Evolutionary conservation across 2,888 invertebrate genomes (phyloP), one percentile per base, ranked within the genome.

Genomic region (Lasioglossum villosulum): DNA sequence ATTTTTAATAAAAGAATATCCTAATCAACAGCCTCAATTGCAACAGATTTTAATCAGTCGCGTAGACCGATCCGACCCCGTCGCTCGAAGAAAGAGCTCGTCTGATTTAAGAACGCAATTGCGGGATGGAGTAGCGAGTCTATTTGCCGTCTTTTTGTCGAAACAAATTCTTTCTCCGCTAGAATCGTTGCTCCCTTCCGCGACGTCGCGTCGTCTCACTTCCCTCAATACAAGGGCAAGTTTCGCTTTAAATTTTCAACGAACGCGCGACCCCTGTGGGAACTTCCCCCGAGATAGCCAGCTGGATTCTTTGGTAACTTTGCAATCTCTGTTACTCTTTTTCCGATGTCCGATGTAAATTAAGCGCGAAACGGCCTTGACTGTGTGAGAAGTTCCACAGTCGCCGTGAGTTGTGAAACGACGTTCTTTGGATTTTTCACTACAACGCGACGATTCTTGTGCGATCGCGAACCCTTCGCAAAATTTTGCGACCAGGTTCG

Each of bases 291-390:
- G 39, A n/a, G 70, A 70, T 39, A 39, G 14, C 10, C 70, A 23
- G n/a, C 70, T n/a, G 70, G n/a, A 70, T 39, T 70, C 70, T 70
- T 70, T 39, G 70, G 37, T 37, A 70, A 39, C 70, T 70, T 14
- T 12, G 70, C 70, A 70, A 70, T 70, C 70, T n/a, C n/a, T 70
- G n/a, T 70, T 70, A n/a, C 70, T 70, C 37, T 70, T 70, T 39
- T 39, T 23, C 12, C 37, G 14, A 70, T 70, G 70, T 39, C 37
- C 37, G 39, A 70, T 70, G 70, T 70, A 70, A 70, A 70, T 70
- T 70, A 39, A 70, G n/a, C n/a, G 12, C 70, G 14, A 12, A 4
- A 39, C 39, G n/a, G 37, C 39, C 39, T 70, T 39, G 70, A n/a
- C 70, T 37, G 39, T n/a, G n/a, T 0, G 12, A 5, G 39, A 39